Conservation (phyloP, 2,113 vertebrate species). For the Poicephalus meyeri region DNA sequence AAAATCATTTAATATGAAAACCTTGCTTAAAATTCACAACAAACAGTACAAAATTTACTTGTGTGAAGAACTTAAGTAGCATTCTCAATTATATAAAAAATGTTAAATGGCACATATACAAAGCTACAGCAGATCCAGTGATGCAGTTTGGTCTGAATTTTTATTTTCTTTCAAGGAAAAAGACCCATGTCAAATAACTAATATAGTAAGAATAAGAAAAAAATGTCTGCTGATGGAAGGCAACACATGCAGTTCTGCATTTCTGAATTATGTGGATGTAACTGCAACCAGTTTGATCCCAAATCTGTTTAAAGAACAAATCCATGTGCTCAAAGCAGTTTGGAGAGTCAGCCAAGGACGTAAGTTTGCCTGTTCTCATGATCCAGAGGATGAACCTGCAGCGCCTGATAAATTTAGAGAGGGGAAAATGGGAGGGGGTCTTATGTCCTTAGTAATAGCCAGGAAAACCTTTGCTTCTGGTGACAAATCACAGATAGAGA, state of each 20-base stretch:
- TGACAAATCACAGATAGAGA: not conserved
- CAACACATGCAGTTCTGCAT: not conserved
- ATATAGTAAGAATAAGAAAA: not conserved
- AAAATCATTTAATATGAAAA: not conserved
- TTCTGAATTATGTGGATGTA: not conserved
- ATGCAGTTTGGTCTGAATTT: not conserved
- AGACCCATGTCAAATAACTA: not conserved
- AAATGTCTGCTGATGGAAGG: not conserved
- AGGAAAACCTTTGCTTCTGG: not conserved
- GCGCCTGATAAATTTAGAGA: not conserved
- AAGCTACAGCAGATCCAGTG: not conserved
- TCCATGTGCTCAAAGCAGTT: not conserved
- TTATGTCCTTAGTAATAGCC: not conserved
- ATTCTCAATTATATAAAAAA: not conserved
- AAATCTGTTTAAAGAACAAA: not conserved
- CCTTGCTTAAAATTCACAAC: not conserved
- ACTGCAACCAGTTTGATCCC: not conserved
- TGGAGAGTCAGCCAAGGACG: not conserved
- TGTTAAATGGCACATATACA: not conserved
- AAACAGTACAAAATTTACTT: not conserved
- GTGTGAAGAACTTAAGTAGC: not conserved
- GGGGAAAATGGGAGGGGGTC: fast-evolving
- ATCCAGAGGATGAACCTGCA: not conserved
- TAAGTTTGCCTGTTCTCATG: not conserved
- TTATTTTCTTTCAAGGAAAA: not conserved